These are phyloP conservation scores for Caenorhabditis doughertyi DNA, from an alignment of 2,888 invertebrate species.

Conservation along the genomic window DNA sequence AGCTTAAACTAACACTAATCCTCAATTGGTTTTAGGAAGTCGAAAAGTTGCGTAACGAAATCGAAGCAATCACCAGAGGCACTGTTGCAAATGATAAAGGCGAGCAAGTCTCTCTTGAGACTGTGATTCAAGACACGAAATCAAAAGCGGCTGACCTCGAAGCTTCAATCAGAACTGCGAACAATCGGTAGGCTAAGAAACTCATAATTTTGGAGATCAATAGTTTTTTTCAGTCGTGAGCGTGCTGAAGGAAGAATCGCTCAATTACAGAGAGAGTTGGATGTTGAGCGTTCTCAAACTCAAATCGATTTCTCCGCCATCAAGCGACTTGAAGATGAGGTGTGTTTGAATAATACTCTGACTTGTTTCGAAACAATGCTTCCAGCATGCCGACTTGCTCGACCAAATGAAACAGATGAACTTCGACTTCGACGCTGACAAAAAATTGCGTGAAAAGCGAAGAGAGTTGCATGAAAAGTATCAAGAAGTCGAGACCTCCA, in stretches of 20 bases:
- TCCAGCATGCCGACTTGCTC: too few species aligned
- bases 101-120: constrained; percentile 89
- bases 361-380: too few species aligned
- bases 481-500: too few species aligned
- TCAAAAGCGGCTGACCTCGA: constrained; percentile 15
- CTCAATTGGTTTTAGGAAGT: constrained; percentile 11
- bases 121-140: constrained; percentile 88
- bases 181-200: neutral
- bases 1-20: too few species aligned
- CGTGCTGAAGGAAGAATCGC: neutral
- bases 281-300: neutral
- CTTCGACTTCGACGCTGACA: too few species aligned
- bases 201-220: neutral
- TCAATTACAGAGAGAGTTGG: neutral
- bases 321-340: neutral
- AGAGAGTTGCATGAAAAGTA: too few species aligned
- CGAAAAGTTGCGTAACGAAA: constrained; percentile 17
- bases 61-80: constrained; percentile 91
- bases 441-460: too few species aligned
- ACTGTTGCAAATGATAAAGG: constrained; percentile 89
- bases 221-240: neutral
- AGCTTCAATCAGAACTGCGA: constrained; percentile 35
- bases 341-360: neutral
- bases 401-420: too few species aligned
- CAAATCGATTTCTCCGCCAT: neutral